phyloP scores from a whole-genome alignment of 2,113 vertebrate species.

The Boulengeromyrus knoepffleri region DNA sequence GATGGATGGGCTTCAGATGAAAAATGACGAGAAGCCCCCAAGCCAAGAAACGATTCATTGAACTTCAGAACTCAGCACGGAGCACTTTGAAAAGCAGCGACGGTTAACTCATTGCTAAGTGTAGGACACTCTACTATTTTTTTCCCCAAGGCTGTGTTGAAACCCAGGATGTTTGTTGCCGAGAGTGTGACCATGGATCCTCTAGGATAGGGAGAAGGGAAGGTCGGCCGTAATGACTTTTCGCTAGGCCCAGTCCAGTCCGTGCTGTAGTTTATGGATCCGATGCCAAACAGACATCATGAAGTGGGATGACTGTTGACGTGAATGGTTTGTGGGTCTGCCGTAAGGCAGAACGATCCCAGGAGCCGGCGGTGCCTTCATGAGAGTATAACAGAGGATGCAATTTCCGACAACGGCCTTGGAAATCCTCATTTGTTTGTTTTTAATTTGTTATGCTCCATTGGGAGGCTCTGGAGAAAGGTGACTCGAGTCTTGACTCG shows the following conservation, averaged over 20 bases:
- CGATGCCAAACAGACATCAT: not conserved
- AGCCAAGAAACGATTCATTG: slow-evolving; percentile 48
- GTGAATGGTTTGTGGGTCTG: not conserved
- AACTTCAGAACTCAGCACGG: slow-evolving; percentile 38
- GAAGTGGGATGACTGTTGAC: not conserved
- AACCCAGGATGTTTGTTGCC: not conserved
- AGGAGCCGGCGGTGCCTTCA: not conserved
- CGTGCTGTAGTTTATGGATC: too few relatives aligned
- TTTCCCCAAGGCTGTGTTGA: not conserved
- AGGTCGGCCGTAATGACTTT: not conserved
- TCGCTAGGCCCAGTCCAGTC: not conserved
- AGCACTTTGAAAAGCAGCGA: slow-evolving; percentile 34
- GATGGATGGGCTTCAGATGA: slow-evolving; percentile 44
- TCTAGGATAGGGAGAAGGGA: not conserved
- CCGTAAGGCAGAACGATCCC: not conserved
- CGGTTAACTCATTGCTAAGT: slow-evolving; percentile 19
- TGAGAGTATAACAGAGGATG: not conserved
- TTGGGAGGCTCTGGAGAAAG: not conserved
- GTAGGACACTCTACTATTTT: not conserved
- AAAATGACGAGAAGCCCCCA: slow-evolving; percentile 39
- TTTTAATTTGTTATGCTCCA: slow-evolving; percentile 9
- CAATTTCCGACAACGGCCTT: not conserved
- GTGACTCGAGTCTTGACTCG: slow-evolving; percentile 20
- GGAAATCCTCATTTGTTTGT: slow-evolving; percentile 3
- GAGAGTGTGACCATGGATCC: not conserved